These are phyloP conservation scores for Hemibagrus wyckioides DNA, from an alignment of 2,113 vertebrate species.

Conservation along the genomic window DNA sequence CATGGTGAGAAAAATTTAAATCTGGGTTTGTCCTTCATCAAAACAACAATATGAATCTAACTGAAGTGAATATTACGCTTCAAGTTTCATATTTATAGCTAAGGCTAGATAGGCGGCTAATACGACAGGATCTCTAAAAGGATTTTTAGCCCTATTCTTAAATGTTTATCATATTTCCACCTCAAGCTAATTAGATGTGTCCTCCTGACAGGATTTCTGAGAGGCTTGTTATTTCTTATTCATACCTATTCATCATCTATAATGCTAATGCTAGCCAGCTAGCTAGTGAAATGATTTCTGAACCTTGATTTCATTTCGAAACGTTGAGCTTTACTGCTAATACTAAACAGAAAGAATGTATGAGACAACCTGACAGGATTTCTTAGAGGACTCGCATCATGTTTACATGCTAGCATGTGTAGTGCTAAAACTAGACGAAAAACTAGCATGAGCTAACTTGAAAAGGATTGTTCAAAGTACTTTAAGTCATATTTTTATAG, in stretches of 20 bases:
- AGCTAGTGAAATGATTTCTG: no score
- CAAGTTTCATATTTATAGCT: neutral
- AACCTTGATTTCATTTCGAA: no score
- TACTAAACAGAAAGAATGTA: no score
- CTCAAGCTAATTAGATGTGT: no score
- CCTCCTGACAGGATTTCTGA: no score
- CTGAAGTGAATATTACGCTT: neutral
- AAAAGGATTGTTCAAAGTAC: neutral
- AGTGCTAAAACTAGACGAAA: neutral
- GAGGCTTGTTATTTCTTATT: neutral
- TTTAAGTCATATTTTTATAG: neutral
- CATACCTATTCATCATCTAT: neutral
- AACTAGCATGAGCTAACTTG: neutral
- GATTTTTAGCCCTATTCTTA: neutral
- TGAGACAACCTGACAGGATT: neutral
- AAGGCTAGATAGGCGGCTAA: neutral
- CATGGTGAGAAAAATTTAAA: constrained; percentile 69
- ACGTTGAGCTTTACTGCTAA: no score
- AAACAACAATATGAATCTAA: neutral
- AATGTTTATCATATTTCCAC: neutral
- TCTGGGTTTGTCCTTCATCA: neutral
- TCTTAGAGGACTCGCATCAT: neutral
- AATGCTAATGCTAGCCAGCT: neutral
- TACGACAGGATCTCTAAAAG: neutral
- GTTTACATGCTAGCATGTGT: no score